Evolutionary conservation across 1,140 invertebrate genomes (phyloP).

Genomic region (Oncopeltus fasciatus): DNA sequence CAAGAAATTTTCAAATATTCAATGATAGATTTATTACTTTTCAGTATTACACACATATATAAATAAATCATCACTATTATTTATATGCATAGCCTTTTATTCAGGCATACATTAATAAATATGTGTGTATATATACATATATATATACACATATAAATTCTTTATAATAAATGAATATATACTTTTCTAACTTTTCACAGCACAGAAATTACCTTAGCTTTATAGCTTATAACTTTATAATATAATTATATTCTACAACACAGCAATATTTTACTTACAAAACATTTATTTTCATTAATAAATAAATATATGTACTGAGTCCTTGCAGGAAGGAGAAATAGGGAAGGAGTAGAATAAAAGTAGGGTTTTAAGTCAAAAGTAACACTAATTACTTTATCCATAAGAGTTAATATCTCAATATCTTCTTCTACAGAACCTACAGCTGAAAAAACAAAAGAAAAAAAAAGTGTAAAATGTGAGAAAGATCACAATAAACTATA

Average conservation of each 20-base stretch:
- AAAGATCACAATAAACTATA: no score
- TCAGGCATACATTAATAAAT: no score
- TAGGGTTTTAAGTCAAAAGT: neutral
- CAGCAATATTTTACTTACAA: neutral
- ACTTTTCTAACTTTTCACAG: neutral
- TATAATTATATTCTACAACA: neutral
- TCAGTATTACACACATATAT: no score
- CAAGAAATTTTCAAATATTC: no score
- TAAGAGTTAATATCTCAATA: no score
- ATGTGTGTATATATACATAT: neutral
- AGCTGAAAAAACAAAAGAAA: no score
- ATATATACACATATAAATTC: neutral
- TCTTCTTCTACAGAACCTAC: no score
- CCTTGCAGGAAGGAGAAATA: neutral
- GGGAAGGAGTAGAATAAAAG: neutral
- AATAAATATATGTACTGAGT: neutral
- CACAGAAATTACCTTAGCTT: conserved; percentile 8
- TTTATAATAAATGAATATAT: neutral
- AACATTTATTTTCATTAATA: no score
- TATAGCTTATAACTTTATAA: conserved; percentile 1
- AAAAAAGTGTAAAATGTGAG: neutral
- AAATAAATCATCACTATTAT: no score
- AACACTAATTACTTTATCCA: neutral
- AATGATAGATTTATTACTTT: no score
- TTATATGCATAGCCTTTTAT: no score